phyloP scores from a whole-genome alignment of 2,888 invertebrate genomes.

The Agrotis puta region DNA sequence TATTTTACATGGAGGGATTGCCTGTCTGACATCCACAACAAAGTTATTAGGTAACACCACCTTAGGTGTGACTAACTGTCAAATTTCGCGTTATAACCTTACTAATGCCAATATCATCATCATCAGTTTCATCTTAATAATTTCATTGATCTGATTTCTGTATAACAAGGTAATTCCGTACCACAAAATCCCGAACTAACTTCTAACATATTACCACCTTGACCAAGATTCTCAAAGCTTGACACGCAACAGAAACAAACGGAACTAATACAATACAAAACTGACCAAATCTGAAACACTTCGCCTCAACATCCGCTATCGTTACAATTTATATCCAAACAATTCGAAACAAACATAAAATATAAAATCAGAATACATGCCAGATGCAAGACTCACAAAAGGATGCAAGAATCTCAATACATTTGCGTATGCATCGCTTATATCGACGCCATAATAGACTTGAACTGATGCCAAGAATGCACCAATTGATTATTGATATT shows the following conservation, averaged over 20 bases:
- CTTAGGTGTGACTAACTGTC: no score
- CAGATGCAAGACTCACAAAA: slow-evolving; percentile 82
- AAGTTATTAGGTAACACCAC: no score
- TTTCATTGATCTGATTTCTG: not conserved
- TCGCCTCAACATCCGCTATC: slow-evolving; percentile 51
- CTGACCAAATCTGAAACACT: slow-evolving; percentile 52
- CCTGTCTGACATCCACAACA: no score
- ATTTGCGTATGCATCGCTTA: slow-evolving; percentile 83
- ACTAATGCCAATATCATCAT: not conserved
- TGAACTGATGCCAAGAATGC: slow-evolving; percentile 89
- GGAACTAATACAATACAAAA: slow-evolving; percentile 47
- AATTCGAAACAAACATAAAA: slow-evolving; percentile 62
- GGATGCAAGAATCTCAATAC: slow-evolving; percentile 75
- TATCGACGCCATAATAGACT: slow-evolving; percentile 85
- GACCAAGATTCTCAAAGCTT: slow-evolving; percentile 29
- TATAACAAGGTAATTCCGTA: not conserved
- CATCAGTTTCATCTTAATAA: not conserved
- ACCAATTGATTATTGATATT: slow-evolving; percentile 91
- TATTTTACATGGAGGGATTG: no score
- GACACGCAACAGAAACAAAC: slow-evolving; percentile 32
- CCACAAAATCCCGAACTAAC: not conserved
- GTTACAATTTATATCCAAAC: slow-evolving; percentile 65
- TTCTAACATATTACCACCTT: slow-evolving; percentile 1
- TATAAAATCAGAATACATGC: slow-evolving; percentile 66
- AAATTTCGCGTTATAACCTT: no score